Evolutionary conservation across 2,113 vertebrate species (phyloP).

Genomic region (Tachysurus fulvidraco): DNA sequence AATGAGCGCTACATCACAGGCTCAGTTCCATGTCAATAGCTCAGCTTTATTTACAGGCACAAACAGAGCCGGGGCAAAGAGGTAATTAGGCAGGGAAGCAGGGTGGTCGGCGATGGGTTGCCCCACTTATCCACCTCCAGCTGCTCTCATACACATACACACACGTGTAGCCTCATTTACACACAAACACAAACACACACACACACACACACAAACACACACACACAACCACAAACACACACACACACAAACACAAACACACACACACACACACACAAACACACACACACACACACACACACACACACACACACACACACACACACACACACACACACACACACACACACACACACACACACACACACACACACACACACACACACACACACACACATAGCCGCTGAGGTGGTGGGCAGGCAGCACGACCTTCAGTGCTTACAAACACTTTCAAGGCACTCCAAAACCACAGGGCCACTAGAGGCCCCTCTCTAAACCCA

Average conservation of each 20-base stretch:
- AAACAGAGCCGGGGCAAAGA: conserved; percentile 63
- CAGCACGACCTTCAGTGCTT: conserved; percentile 72
- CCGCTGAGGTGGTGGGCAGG: conserved; percentile 64
- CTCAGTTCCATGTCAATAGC: conserved; percentile 64
- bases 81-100: conserved; percentile 73
- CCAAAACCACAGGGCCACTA: conserved; percentile 63
- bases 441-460: conserved; percentile 66
- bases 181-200: conserved; percentile 9
- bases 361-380: conserved; percentile 38
- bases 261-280: conserved; percentile 1
- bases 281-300: conserved; percentile 38
- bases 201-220: conserved; percentile 30
- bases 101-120: conserved; percentile 71
- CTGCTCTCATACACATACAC: conserved; percentile 38
- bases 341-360: conserved; percentile 5
- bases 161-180: neutral
- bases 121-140: conserved; percentile 61
- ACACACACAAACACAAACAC: conserved; percentile 1
- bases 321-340: conserved; percentile 2
- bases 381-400: conserved; percentile 25
- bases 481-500: conserved; percentile 52
- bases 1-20: conserved; percentile 68
- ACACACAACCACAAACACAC: conserved; percentile 36
- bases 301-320: conserved; percentile 23
- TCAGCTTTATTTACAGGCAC: conserved; percentile 72